Conservation (phyloP, 2,888 invertebrate species). For the Ariolimax columbianus region DNA sequence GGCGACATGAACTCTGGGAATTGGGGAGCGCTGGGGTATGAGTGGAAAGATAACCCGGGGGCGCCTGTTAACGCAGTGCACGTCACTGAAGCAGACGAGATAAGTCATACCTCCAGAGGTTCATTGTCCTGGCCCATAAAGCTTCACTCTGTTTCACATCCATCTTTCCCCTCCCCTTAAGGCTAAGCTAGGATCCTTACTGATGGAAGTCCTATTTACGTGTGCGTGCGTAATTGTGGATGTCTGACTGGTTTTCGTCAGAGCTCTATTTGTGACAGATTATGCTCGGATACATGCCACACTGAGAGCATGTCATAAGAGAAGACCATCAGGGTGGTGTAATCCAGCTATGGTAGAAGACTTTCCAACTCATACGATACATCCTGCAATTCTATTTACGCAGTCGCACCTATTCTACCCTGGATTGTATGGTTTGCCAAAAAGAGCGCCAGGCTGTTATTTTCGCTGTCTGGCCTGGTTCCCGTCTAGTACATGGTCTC, state of each 20-base stretch:
- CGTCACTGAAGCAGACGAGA: constrained; percentile 1
- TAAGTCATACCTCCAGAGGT: background rate
- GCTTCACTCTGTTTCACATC: background rate
- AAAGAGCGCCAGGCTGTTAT: no score
- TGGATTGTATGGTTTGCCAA: no score
- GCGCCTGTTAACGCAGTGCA: background rate
- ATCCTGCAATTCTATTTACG: no score
- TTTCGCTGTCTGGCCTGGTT: no score
- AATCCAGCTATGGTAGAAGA: no score
- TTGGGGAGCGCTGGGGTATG: background rate
- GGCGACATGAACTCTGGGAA: constrained; percentile 21
- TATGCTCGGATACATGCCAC: no score
- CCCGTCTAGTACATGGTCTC: no score
- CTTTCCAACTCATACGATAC: no score
- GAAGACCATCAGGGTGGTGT: no score
- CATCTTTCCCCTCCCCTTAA: background rate
- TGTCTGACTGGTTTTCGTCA: background rate
- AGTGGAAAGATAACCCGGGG: constrained; percentile 9
- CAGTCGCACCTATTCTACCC: no score
- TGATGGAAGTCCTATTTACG: background rate
- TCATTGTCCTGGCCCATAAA: background rate
- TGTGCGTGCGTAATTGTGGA: background rate
- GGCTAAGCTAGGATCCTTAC: background rate
- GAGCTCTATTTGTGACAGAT: no score
- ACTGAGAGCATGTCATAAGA: no score